These are phyloP conservation scores for Vanacampus margaritifer DNA, from an alignment of 2,113 vertebrate genomes.

Conservation along the genomic window DNA sequence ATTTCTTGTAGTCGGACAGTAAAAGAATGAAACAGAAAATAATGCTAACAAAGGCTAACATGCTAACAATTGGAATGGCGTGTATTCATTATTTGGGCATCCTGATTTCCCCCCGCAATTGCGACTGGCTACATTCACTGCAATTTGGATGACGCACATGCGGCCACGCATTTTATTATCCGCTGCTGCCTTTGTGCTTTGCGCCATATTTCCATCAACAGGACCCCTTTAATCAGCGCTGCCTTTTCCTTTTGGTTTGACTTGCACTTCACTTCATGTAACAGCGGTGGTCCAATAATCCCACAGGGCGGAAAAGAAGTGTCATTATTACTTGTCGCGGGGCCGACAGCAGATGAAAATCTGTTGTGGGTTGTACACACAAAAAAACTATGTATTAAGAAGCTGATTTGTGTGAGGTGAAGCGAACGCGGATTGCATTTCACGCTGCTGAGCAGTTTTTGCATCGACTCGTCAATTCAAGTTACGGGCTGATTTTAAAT, in stretches of 20 bases:
- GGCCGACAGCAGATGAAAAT: not conserved
- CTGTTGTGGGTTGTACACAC: not conserved
- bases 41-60: constrained; percentile 32
- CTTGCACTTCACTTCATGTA: constrained; percentile 18
- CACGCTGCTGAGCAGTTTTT: not conserved
- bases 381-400: not conserved
- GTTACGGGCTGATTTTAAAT: not conserved
- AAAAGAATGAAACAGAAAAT: constrained; percentile 1
- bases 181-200: constrained; percentile 14
- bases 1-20: not conserved
- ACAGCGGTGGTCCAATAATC: constrained; percentile 18
- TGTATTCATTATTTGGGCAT: constrained; percentile 66
- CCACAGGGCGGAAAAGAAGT: constrained; percentile 21
- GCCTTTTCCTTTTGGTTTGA: constrained; percentile 20
- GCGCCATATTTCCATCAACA: constrained; percentile 51
- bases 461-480: not conserved
- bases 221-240: constrained; percentile 3
- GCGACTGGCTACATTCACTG: constrained; percentile 59
- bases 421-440: not conserved
- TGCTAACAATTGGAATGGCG: constrained; percentile 57
- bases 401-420: not conserved
- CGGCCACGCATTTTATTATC: constrained; percentile 26
- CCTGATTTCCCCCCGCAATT: constrained; percentile 65
- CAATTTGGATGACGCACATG: constrained; percentile 67
- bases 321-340: not conserved